Evolutionary conservation across 1,140 invertebrate species (phyloP).

Genomic region (Drosophila lowei): DNA sequence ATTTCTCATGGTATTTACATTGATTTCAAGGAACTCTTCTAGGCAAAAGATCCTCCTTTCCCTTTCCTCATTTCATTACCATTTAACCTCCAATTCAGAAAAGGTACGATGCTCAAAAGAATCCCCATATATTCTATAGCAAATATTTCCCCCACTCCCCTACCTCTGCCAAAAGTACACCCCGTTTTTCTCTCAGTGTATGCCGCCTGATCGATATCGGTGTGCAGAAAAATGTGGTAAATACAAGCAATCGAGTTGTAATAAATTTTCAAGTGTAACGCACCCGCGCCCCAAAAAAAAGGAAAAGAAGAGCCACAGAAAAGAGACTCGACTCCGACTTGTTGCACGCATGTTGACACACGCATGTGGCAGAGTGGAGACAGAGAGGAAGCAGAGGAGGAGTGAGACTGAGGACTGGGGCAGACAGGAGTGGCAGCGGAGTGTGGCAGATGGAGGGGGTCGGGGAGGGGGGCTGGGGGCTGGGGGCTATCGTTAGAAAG

Average conservation of each 20-base stretch:
- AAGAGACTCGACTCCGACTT: conserved; percentile 42
- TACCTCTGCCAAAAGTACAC: background rate
- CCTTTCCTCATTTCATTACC: no score
- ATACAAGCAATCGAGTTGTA: conserved; percentile 81
- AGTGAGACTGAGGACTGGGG: background rate
- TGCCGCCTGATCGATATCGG: conserved; percentile 68
- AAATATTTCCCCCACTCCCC: no score
- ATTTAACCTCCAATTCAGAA: no score
- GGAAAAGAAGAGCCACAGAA: background rate
- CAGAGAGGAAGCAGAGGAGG: conserved; percentile 1
- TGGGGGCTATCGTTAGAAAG: conserved; percentile 55
- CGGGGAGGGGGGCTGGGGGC: no score
- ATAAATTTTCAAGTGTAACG: conserved; percentile 76
- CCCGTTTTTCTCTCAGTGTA: conserved; percentile 13
- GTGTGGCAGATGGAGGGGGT: no score
- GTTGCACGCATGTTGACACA: conserved; percentile 79
- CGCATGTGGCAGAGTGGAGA: conserved; percentile 41
- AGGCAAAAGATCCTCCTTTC: background rate
- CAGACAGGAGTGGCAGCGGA: background rate
- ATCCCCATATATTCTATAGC: no score
- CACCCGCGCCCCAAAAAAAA: conserved; percentile 63
- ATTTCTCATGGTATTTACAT: no score
- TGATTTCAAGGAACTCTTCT: no score
- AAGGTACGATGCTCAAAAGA: no score
- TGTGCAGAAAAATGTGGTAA: conserved; percentile 69